Conservation (phyloP, 2,113 vertebrate genomes). For the Lagopus leucura region DNA sequence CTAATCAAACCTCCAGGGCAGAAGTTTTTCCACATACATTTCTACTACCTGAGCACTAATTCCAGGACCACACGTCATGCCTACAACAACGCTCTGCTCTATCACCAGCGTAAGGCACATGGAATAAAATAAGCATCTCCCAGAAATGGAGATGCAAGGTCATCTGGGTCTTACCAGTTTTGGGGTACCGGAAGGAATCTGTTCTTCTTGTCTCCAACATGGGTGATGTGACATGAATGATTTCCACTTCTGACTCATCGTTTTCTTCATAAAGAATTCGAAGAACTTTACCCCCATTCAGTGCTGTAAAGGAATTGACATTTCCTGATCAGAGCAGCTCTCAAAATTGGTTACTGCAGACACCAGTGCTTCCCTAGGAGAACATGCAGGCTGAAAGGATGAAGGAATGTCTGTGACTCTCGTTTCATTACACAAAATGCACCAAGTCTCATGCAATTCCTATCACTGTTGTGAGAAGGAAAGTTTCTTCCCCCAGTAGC, state of each 20-base stretch:
- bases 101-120: not conserved
- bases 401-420: not conserved
- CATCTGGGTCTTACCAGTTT: conserved; percentile 77
- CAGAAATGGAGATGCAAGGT: not conserved
- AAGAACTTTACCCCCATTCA: conserved; percentile 79
- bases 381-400: not conserved
- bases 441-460: not conserved
- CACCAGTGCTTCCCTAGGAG: not conserved
- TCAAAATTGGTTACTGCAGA: not conserved
- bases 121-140: not conserved
- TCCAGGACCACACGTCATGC: not conserved
- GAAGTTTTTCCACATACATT: not conserved
- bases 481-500: not conserved
- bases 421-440: not conserved
- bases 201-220: conserved; percentile 85
- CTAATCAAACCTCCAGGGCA: not conserved
- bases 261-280: conserved; percentile 86
- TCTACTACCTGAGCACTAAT: not conserved
- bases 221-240: conserved; percentile 85
- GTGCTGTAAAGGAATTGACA: conserved; percentile 74
- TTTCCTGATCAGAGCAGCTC: conserved; percentile 36
- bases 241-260: conserved; percentile 85
- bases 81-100: not conserved
- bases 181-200: conserved; percentile 85
- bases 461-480: not conserved